Percentiles rank a stretch among this genome's conserved stretches.
These are phyloP conservation scores for Diglossa cyanea DNA, from an alignment of 2,797 vertebrate species.

Conservation along the genomic window DNA sequence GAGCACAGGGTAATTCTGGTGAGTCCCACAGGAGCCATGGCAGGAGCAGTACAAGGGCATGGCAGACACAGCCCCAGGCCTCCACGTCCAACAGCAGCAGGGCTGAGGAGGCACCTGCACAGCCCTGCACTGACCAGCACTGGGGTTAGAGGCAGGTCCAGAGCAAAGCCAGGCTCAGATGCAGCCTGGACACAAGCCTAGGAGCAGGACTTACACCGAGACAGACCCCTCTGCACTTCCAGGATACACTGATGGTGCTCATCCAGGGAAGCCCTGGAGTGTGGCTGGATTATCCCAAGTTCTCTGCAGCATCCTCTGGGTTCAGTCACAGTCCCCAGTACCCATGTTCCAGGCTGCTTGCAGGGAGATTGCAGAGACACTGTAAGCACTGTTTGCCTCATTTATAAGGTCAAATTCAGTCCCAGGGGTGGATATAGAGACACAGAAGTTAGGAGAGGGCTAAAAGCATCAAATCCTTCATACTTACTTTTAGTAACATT, in stretches of 20 bases:
- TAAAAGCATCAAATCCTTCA: neutral
- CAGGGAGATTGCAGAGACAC: neutral
- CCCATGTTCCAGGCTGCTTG: neutral
- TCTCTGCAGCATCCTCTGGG: neutral
- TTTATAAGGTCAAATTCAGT: neutral
- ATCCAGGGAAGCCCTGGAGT: neutral
- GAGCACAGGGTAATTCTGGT: neutral
- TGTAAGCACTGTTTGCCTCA: neutral
- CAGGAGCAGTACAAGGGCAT: neutral
- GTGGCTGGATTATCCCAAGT: neutral
- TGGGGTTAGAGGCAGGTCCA: neutral
- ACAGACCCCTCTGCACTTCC: neutral
- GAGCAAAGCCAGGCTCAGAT: neutral
- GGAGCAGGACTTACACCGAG: neutral
- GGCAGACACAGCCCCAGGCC: neutral
- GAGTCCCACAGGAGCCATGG: neutral
- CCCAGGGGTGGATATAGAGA: neutral
- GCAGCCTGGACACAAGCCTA: neutral
- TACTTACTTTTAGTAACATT: neutral
- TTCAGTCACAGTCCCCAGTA: neutral
- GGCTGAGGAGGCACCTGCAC: neutral
- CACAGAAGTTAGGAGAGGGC: neutral
- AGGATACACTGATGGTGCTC: neutral
- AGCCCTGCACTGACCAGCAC: neutral
- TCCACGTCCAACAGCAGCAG: rapidly evolving